Conservation (phyloP, 2,888 invertebrate species). For the Synergus itoensis region DNA sequence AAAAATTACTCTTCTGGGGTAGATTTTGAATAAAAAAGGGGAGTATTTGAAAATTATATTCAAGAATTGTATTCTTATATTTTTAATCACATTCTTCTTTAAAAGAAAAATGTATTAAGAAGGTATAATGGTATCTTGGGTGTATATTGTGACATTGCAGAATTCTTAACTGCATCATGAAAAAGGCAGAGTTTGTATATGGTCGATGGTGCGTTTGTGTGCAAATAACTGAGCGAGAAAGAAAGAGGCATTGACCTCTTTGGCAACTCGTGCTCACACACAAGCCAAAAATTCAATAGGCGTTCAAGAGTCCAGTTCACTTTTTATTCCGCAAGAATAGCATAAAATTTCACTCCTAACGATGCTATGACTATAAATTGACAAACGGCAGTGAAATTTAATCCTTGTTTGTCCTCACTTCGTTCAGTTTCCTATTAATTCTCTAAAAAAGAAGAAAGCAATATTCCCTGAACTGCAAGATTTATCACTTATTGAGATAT, state of each 20-base stretch:
- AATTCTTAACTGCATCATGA: conserved; percentile 19
- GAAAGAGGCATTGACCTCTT: conserved; percentile 69
- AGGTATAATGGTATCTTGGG: too few relatives aligned
- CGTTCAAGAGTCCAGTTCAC: conserved; percentile 40
- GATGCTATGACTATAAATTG: neutral
- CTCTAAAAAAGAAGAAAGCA: neutral
- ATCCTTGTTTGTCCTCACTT: neutral
- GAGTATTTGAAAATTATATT: too few relatives aligned
- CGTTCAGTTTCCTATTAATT: neutral
- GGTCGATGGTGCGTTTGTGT: conserved; percentile 55
- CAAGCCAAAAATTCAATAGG: conserved; percentile 46
- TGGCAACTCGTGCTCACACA: conserved; percentile 58
- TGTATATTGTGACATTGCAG: conserved; percentile 6
- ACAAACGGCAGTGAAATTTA: neutral
- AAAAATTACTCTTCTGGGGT: too few relatives aligned
- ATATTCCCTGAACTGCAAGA: neutral
- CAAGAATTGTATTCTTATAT: too few relatives aligned
- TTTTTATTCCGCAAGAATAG: conserved; percentile 43
- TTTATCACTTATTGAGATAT: neutral
- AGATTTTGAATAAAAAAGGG: too few relatives aligned
- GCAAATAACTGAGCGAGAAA: conserved; percentile 62
- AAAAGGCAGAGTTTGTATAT: conserved; percentile 43
- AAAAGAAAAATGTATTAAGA: too few relatives aligned
- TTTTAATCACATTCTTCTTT: too few relatives aligned
- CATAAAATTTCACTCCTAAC: conserved; percentile 37